Base-by-base conservation (phyloP, 2,888 invertebrate genomes). In the Sphaerophoria rueppellii region DNA sequence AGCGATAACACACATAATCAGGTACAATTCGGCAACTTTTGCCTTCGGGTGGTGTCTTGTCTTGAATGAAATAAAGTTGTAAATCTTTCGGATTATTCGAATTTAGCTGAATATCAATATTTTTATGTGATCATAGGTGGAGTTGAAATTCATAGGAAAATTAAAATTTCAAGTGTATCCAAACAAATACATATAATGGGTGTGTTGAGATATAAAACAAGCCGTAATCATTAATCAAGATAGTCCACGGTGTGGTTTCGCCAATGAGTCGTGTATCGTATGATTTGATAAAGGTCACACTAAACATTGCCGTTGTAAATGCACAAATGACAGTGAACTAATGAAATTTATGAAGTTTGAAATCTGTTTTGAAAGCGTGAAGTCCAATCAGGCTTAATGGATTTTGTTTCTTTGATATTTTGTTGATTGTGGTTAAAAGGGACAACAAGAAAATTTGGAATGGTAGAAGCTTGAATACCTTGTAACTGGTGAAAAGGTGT, bases 161-260 rank as follows among this genome's bases (percentile, higher is more conserved):
- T 50, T 43, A n/a, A n/a, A 2, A 11, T 54, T 40, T 52, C 46
- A 54, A 40, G 35, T 67, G 24, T 57, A 43, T 54, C 52, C 60
- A 35, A 24, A 52, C 35, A 43, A 54, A 12, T 37, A 24, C 11
- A 24, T 52, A 9, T 16, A 9, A 54, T 61, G 65, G 57, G 58
- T 57, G 76, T 54, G 69, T 60, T 76, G 35, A 46, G 54, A 58
- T 43, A 43, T 9, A 43, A 67, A 76, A 43, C 52, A 67, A 37
- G 9, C 3, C 40, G 11, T 14, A 70, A 69, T 76, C 74, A 80
- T 80, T 80, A 74, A 80, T 80, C 79, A 80, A 61, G 52, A 52
- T 60, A 58, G 54, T 14, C 48, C 58, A 34, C 43, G 71, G 73
- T 73, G 32, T 4, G 50, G 50, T 37, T 72, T 48, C 50, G 58